Conservation (phyloP, 2,797 vertebrate species). For the Amblyopsis hoosieri region DNA sequence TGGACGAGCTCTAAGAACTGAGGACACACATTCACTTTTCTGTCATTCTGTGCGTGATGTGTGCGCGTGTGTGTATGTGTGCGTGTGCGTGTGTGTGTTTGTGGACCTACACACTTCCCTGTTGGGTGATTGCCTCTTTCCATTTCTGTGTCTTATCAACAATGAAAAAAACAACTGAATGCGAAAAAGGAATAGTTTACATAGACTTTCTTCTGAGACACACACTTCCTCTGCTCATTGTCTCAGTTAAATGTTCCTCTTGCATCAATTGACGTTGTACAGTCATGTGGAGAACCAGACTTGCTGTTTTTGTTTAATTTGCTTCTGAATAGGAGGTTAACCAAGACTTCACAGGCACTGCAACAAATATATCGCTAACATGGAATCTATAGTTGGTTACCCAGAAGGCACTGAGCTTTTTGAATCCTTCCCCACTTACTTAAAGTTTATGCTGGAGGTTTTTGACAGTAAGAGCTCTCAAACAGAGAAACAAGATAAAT, state of each 20-base stretch:
- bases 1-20: constrained; percentile 9
- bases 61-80: neutral
- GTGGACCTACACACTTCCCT: constrained; percentile 38
- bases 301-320: constrained; percentile 45
- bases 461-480: constrained; percentile 14
- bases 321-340: constrained; percentile 5
- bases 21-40: constrained; percentile 29
- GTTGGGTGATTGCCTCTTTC: constrained; percentile 41
- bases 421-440: neutral
- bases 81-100: too few species aligned
- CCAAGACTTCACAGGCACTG: neutral
- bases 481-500: neutral
- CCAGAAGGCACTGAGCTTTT: constrained; percentile 6
- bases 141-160: constrained; percentile 63
- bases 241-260: constrained; percentile 29
- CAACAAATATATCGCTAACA: neutral
- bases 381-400: constrained; percentile 3
- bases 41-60: constrained; percentile 31
- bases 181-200: constrained; percentile 55
- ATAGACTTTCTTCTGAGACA: constrained; percentile 45
- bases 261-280: neutral
- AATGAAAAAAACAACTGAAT: constrained; percentile 26
- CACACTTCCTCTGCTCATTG: constrained; percentile 54
- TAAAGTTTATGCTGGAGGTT: neutral
- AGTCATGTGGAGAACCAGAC: constrained; percentile 3